Percentiles rank a stretch among this genome's conserved stretches.
Conservation (phyloP, 2,888 invertebrate species). For the Hoplodrina blanda region DNA sequence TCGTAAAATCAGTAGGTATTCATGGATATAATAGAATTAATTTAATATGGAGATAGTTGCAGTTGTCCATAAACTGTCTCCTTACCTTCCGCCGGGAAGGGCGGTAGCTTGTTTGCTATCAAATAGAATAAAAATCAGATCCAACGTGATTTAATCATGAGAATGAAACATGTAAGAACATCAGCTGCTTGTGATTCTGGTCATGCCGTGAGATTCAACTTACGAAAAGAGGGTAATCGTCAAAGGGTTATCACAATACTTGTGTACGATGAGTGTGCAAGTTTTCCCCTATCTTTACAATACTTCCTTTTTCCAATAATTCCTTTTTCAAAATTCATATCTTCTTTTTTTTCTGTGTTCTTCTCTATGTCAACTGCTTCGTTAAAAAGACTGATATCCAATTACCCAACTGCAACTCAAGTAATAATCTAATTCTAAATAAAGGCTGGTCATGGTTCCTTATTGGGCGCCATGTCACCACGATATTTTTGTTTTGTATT, state of each 20-base stretch:
- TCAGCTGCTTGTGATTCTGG: conserved; percentile 27
- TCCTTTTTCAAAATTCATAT: neutral
- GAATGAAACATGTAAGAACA: neutral
- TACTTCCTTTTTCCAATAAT: no score
- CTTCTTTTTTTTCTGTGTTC: no score
- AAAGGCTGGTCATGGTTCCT: neutral
- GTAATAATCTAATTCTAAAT: neutral
- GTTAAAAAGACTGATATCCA: no score
- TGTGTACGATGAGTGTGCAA: conserved; percentile 2
- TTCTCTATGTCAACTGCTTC: neutral
- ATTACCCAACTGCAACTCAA: no score
- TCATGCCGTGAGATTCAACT: neutral
- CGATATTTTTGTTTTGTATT: conserved; percentile 1
- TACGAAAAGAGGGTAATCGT: neutral
- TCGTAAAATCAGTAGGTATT: neutral
- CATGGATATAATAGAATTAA: neutral
- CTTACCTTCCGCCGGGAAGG: no score
- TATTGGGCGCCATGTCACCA: neutral
- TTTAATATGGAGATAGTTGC: neutral
- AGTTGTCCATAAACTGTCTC: neutral
- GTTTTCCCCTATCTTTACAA: neutral
- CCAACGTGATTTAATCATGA: neutral
- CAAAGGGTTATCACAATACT: conserved; percentile 20
- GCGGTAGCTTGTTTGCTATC: no score
- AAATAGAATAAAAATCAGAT: no score